phyloP scores from a whole-genome alignment of 1,140 invertebrate species.

The Mycetomoellerius zeteki region DNA sequence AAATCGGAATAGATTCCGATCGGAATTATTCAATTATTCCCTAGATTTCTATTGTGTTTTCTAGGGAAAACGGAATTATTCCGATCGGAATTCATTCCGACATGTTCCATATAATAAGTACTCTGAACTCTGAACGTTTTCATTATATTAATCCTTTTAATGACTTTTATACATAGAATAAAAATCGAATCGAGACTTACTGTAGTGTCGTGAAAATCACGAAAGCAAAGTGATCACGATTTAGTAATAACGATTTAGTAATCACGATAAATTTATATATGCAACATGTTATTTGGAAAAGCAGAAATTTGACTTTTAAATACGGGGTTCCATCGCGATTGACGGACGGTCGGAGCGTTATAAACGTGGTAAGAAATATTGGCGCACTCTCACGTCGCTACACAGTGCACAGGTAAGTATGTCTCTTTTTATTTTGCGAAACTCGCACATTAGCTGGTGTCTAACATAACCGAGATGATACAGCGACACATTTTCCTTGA shows the following conservation, averaged over 20 bases:
- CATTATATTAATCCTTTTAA: neutral
- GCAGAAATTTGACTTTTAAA: conserved; percentile 20
- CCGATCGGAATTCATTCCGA: too few relatives aligned
- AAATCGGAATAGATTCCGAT: too few relatives aligned
- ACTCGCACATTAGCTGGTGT: neutral
- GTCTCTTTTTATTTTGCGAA: neutral
- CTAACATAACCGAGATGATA: neutral
- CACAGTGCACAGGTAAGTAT: neutral
- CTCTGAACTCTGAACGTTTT: neutral
- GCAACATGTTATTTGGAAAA: neutral
- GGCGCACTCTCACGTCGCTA: neutral
- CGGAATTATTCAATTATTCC: too few relatives aligned
- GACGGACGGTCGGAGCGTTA: neutral
- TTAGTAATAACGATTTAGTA: too few relatives aligned
- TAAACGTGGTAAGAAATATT: neutral
- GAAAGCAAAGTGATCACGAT: neutral
- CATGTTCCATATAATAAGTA: too few relatives aligned
- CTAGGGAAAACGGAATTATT: too few relatives aligned
- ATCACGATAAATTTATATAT: neutral
- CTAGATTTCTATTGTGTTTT: too few relatives aligned
- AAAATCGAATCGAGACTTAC: neutral
- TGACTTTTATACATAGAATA: neutral
- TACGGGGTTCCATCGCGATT: neutral
- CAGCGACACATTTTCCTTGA: neutral
- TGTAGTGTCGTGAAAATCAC: neutral